Base-by-base conservation (phyloP, 2,797 vertebrate species). In the Schizopygopsis malacanthus region DNA sequence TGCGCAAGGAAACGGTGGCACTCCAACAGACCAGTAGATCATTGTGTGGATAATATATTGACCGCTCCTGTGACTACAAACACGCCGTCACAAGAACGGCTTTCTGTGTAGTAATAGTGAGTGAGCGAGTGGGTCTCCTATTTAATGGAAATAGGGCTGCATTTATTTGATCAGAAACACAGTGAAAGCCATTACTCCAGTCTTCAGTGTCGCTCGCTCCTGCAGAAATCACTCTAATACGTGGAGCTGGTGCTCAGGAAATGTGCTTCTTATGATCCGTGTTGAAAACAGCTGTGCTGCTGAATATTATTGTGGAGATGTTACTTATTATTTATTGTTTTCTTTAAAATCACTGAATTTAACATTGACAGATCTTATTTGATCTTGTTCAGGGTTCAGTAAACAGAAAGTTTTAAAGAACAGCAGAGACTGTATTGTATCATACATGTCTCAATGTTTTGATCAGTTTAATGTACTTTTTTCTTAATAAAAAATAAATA, bases 41-140 rank as follows among this genome's bases (percentile, higher is more conserved):
- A 89, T 89, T 89, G 28, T 75, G 72, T 88, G 88, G 92, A 94
- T 93, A 90, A 93, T 91, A 92, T 92, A 92, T 93, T 93, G 93
- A 94, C 92, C 91, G 92, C 88, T 93, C 89, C 79, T 87, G 81
- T 92, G 91, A 94, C 90, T 85, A 90, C 81, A 84, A 47, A 78
- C 79, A 88, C 73, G 4, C 85, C 20, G 37, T 12, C 76, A 56
- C 69, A 75, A 50, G 81, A 75, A 83, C 72, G 63, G 79, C 39
- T 83, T 88, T 87, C 67, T 18, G 82, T 79, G 0, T 11, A 11
- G 63, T 52, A n/a, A 7, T 69, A 69, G 43, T 22, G 43, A 81
- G 43, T n/a, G n/a, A 61, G 56, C 0, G 10, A 13, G n/a, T 13
- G 63, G 63, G 28, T 37, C 63, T 37, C 28, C 28, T 37, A 4